Evolutionary conservation across 1,140 invertebrate species (phyloP), one percentile per base, ranked within the genome.

Genomic region (Drosophila sechellia): DNA sequence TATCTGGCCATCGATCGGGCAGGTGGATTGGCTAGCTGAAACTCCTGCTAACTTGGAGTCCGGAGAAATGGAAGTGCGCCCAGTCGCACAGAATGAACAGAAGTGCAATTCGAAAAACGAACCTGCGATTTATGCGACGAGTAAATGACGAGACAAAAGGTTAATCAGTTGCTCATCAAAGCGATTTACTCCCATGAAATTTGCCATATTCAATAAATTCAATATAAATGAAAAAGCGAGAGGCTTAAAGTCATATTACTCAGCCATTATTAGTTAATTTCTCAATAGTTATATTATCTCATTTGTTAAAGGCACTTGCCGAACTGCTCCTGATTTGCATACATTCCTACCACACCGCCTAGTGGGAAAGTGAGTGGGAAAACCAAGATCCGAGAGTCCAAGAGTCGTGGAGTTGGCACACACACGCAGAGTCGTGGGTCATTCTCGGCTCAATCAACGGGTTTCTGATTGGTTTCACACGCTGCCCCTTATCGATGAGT

Each of bases 1-100:
- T 89, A 89, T 89, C 85, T 89, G 65, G 42, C 76, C 79, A 87
- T 87, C 84, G 85, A 89, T 90, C 79, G 81, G 75, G 43, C 68
- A 55, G 55, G 63, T 59, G 49, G 58, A 66, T 31, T 20, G n/a
- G 11, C 27, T 25, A 31, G 43, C 11, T 25, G n/a, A 4, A 48
- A n/a, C 46, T 27, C 13, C 25, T 27, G 22, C 1, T 15, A 69
- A 53, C 43, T 49, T 48, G 34, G 10, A 31, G 3, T 53, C 55
- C 65, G 49, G 43, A 11, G 48, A 72, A 76, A 66, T 58, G 73
- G 60, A 71, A 79, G 69, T 70, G 69, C 59, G 69, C 27, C 63
- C 83, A 87, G 17, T 17, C 1, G 20, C 20, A 22, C 20, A 22
- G 20, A 77, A 83, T 89, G 73, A 87, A 81, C 61, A 79, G 60